phyloP scores from a whole-genome alignment of 2,113 vertebrate genomes.

The Harpagus bidentatus region DNA sequence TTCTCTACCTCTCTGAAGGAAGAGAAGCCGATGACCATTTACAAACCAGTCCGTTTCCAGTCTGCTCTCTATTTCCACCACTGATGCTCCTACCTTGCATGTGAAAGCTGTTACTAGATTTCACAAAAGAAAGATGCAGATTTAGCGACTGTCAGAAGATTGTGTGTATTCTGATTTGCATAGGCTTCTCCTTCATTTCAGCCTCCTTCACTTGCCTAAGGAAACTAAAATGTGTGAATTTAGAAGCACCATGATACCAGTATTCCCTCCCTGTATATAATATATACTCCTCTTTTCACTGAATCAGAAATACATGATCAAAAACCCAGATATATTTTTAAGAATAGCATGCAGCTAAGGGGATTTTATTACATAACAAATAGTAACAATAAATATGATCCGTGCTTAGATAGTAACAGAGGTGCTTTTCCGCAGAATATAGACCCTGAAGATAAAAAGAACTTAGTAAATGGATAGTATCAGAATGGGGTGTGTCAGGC shows the following conservation, averaged over 20 bases:
- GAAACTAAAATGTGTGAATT: neutral
- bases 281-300: neutral
- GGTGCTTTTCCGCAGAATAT: neutral
- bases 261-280: neutral
- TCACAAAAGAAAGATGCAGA: neutral
- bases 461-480: neutral
- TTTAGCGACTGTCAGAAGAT: neutral
- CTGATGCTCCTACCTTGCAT: neutral
- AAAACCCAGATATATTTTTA: neutral
- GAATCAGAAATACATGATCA: neutral
- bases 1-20: neutral
- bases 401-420: neutral
- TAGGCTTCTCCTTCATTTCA: neutral
- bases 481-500: neutral
- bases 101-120: neutral
- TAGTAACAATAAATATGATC: neutral
- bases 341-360: neutral
- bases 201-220: neutral
- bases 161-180: neutral
- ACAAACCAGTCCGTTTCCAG: neutral
- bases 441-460: neutral
- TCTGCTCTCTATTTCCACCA: neutral
- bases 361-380: neutral
- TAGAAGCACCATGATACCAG: neutral
- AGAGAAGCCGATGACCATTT: neutral